These are phyloP conservation scores for Hypsopygia costalis DNA, from an alignment of 2,888 invertebrate genomes.

Conservation along the genomic window DNA sequence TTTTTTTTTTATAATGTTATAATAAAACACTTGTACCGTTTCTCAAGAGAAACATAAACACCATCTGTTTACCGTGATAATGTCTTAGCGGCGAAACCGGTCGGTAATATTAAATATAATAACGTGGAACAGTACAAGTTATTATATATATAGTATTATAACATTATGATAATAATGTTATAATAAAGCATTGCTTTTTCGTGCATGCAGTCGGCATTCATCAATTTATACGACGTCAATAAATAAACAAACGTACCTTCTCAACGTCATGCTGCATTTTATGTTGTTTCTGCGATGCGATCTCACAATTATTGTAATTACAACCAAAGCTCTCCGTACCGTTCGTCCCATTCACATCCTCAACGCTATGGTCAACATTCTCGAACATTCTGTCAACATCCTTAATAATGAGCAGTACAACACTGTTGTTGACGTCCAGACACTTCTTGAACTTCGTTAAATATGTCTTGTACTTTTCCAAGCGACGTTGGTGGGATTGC, in stretches of 20 bases:
- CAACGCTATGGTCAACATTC: slow-evolving; percentile 79
- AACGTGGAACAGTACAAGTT: no score
- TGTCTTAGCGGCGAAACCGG: no score
- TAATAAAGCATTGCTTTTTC: no score
- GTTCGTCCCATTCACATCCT: slow-evolving; percentile 39
- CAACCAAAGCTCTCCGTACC: slow-evolving; percentile 60
- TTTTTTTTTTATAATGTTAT: no score
- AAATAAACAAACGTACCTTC: slow-evolving; percentile 45
- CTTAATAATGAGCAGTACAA: slow-evolving; percentile 86
- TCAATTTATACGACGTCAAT: no score
- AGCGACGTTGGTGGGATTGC: slow-evolving; percentile 85
- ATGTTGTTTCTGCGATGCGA: slow-evolving; percentile 60
- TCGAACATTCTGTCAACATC: slow-evolving; percentile 92
- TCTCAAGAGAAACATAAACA: no score
- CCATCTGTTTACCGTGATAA: no score
- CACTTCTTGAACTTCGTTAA: slow-evolving; percentile 87
- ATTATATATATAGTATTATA: no score
- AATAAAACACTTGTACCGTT: no score
- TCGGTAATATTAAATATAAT: no score
- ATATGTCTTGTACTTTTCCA: slow-evolving; percentile 88
- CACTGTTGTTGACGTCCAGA: slow-evolving; percentile 86
- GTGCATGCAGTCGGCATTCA: no score
- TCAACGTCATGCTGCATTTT: slow-evolving; percentile 75
- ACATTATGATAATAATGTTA: no score
- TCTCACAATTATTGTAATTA: slow-evolving; percentile 64